Base-by-base conservation (phyloP, 2,113 vertebrate genomes). In the Alectura lathami region DNA sequence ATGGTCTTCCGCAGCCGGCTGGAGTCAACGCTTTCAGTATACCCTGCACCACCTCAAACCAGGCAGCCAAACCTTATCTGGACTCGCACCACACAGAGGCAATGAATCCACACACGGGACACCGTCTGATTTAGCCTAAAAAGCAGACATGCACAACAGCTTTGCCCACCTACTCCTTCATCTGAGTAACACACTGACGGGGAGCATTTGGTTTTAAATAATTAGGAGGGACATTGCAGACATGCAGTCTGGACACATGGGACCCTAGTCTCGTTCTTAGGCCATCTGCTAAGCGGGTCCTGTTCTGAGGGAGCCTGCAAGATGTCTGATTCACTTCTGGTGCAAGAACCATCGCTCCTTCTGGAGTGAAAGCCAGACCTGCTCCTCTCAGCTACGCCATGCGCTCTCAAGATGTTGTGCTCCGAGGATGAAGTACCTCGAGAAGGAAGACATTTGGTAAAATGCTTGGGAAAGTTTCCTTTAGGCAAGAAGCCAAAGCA, bases 341-440 rank as follows among this genome's bases (percentile, higher is more conserved):
- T 4, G 51, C 2, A 23, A 11, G 29, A 68, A 36, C 42, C 24
- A 3, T 5, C 0, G 1, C 3, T 66, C 40, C 69, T 79, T 50
- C 14, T 36, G 68, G 34, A 53, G 16, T 1, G 10, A 13, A 16
- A 36, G 0, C 1, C 30, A 29, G 17, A 16, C 11, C 26, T 11
- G 51, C 74, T 64, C 45, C 40, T 22, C 51, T 18, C 30, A 11
- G 50, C 68, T 36, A 5, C 0, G 4, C 34, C 54, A 15, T 45
- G 6, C 3, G 9, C 67, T 24, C 43, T 4, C 36, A 7, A 4
- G 4, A 13, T 17, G 23, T 4, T 1, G 1, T 1, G 17, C 17
- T 38, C 66, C 2, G 7, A 73, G 36, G 64, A 16, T 4, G 8
- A 34, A 5, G 45, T 3, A 22, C 38, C 76, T 47, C 13, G 3